phyloP scores from a whole-genome alignment of 2,797 vertebrate genomes.

The Coregonus suidteri region DNA sequence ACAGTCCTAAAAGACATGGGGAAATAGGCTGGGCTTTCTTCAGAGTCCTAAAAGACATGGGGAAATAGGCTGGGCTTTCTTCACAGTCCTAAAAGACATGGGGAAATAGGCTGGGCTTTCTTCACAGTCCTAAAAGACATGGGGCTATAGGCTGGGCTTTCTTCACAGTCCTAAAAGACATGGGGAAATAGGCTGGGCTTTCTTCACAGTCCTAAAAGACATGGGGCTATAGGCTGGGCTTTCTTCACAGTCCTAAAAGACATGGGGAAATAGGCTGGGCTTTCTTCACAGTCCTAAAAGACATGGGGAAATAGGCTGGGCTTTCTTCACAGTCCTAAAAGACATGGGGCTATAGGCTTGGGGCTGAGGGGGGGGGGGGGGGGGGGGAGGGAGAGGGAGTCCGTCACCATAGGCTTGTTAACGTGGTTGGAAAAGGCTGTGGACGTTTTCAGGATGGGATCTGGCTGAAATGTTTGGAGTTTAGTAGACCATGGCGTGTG shows the following conservation, averaged over 20 bases:
- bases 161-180: neutral
- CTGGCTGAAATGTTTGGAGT: slow-evolving; percentile 36
- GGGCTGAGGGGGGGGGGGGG: slow-evolving; percentile 42
- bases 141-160: slow-evolving; percentile 3
- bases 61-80: neutral
- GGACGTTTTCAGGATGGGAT: slow-evolving; percentile 46
- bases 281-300: neutral
- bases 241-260: neutral
- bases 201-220: neutral
- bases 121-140: neutral
- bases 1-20: neutral
- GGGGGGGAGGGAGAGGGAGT: too few species aligned
- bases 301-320: neutral
- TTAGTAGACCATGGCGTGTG: slow-evolving; percentile 36
- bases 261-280: neutral
- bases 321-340: neutral
- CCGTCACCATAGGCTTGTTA: slow-evolving; percentile 50
- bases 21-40: neutral
- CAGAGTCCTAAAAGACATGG: neutral
- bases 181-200: slow-evolving; percentile 3
- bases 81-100: neutral
- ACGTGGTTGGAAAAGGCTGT: slow-evolving; percentile 50
- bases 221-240: slow-evolving; percentile 5
- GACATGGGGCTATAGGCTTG: neutral
- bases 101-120: slow-evolving; percentile 1